These are phyloP conservation scores for Resseliella maxima DNA, from an alignment of 2,888 invertebrate species.

Conservation along the genomic window DNA sequence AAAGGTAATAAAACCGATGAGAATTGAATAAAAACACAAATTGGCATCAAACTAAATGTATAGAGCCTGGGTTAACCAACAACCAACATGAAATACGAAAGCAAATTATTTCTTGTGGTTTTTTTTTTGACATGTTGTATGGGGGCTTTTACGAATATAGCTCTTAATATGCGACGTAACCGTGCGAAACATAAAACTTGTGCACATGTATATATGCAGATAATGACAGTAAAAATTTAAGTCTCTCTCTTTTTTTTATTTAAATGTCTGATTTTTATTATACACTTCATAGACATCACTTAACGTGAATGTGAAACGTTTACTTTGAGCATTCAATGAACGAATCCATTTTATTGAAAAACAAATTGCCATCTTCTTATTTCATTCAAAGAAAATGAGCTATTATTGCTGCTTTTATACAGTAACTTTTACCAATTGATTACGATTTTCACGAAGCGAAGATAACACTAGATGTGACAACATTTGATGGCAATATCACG, in stretches of 20 bases:
- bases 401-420: background rate
- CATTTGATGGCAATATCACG: too few relatives aligned
- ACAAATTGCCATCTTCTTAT: background rate
- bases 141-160: background rate
- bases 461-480: too few relatives aligned
- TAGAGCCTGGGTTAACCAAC: background rate
- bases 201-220: background rate
- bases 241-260: background rate
- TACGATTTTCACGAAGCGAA: background rate
- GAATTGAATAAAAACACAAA: conserved; percentile 47
- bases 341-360: background rate
- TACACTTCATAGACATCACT: background rate
- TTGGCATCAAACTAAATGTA: background rate
- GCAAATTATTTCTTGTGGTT: background rate
- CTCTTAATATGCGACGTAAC: background rate
- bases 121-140: background rate
- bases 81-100: background rate
- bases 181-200: background rate
- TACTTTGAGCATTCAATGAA: background rate
- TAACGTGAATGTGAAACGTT: background rate
- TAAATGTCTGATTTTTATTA: conserved; percentile 10
- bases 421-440: background rate
- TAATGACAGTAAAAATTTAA: background rate
- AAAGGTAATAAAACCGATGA: conserved; percentile 47
- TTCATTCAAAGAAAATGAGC: background rate